Conservation (phyloP, 2,888 invertebrate genomes). For the Ptycholaimellus sp. region DNA sequence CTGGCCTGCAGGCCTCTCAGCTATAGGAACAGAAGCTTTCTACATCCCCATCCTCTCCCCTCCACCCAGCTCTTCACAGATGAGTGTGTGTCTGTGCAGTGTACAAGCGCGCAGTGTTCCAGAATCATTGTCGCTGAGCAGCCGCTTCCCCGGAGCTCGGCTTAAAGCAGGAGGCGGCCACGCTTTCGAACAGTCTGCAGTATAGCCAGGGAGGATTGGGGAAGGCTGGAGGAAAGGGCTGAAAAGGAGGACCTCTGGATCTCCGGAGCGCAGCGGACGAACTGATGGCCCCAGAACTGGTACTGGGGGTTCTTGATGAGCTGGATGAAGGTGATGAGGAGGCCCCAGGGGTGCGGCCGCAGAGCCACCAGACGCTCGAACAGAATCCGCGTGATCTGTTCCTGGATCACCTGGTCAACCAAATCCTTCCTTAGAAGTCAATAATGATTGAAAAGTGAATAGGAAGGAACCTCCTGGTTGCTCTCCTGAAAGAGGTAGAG, state of each 20-base stretch:
- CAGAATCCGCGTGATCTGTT: constrained; percentile 48
- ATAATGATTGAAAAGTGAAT: too few relatives aligned
- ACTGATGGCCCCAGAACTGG: constrained; percentile 97
- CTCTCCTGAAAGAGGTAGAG: constrained; percentile 78
- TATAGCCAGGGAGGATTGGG: neutral
- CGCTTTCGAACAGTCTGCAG: constrained; percentile 67
- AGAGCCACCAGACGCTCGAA: constrained; percentile 89
- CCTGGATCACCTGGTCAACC: constrained; percentile 78
- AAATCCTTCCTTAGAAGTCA: constrained; percentile 33
- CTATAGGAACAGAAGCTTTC: too few relatives aligned
- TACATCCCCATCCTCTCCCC: too few relatives aligned
- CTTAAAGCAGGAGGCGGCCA: constrained; percentile 85
- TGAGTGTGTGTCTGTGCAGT: too few relatives aligned
- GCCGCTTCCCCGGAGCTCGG: too few relatives aligned
- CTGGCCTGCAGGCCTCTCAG: too few relatives aligned
- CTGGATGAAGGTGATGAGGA: constrained; percentile 93
- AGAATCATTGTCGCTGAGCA: too few relatives aligned
- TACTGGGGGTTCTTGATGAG: constrained; percentile 91
- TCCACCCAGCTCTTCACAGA: too few relatives aligned
- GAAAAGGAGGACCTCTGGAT: constrained; percentile 91
- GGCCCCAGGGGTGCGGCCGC: constrained; percentile 95
- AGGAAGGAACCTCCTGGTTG: too few relatives aligned
- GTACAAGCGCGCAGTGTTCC: too few relatives aligned
- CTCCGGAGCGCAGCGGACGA: constrained; percentile 96
- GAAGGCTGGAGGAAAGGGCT: constrained; percentile 1